phyloP scores from a whole-genome alignment of 1,140 invertebrate species.

The Heliconius melpomene region DNA sequence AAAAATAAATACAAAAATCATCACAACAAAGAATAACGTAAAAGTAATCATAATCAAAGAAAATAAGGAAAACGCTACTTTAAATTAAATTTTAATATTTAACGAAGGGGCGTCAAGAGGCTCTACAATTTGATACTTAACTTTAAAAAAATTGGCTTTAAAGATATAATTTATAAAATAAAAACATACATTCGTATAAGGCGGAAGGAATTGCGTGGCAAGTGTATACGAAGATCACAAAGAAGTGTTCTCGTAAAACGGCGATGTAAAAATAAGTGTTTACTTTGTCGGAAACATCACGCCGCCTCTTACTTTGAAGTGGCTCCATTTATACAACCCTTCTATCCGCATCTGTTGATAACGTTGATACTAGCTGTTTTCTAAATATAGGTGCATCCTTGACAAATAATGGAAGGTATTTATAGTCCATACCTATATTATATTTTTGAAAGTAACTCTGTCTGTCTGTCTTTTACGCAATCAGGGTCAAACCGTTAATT shows the following conservation, averaged over 20 bases:
- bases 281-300: constrained; percentile 64
- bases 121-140: constrained; percentile 1
- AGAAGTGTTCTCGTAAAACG: constrained; percentile 63
- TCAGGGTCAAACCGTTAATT: too few species aligned
- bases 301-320: constrained; percentile 66
- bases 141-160: not conserved
- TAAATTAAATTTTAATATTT: constrained; percentile 15
- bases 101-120: not conserved
- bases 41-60: constrained; percentile 1
- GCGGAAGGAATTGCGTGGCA: constrained; percentile 52
- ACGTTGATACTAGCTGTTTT: constrained; percentile 51
- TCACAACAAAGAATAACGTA: not conserved
- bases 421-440: too few species aligned
- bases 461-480: too few species aligned
- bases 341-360: constrained; percentile 62
- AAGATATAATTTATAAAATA: not conserved
- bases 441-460: too few species aligned
- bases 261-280: constrained; percentile 71
- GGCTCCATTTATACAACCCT: constrained; percentile 75
- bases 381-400: constrained; percentile 20
- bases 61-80: constrained; percentile 5
- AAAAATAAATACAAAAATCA: not conserved
- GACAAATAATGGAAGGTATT: constrained; percentile 1
- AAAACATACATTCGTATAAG: constrained; percentile 19
- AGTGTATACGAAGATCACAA: constrained; percentile 60